These are phyloP conservation scores for Eristalinus aeneus DNA, from an alignment of 2,888 invertebrate species.

Conservation along the genomic window DNA sequence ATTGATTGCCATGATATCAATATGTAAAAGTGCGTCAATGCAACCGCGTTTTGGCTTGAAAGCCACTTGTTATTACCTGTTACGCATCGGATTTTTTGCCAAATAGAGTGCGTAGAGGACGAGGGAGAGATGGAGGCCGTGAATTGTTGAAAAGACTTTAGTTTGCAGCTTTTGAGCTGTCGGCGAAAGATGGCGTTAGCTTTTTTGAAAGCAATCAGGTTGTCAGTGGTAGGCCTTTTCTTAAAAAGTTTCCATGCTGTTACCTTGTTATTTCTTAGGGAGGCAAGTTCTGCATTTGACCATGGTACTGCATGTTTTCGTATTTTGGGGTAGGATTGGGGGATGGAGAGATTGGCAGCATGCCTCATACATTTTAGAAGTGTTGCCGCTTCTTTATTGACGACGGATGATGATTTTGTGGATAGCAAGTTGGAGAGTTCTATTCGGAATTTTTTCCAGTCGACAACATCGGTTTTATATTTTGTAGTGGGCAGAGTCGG, in stretches of 20 bases:
- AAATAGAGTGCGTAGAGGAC: no score
- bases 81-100: no score
- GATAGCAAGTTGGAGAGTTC: background rate
- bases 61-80: no score
- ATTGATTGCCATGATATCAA: no score
- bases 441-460: background rate
- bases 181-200: background rate
- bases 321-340: background rate
- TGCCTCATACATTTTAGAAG: background rate
- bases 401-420: background rate
- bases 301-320: background rate
- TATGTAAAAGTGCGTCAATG: no score
- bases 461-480: background rate
- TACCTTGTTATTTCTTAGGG: background rate
- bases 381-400: background rate
- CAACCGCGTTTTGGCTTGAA: no score
- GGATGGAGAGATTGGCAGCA: background rate
- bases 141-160: background rate
- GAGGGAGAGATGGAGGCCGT: background rate
- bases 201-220: background rate
- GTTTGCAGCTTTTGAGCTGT: no score
- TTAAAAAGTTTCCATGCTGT: background rate
- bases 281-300: background rate
- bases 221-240: background rate
- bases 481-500: background rate